Base-by-base conservation (phyloP, 2,888 invertebrate genomes). In the Aphidoletes aphidimyza region DNA sequence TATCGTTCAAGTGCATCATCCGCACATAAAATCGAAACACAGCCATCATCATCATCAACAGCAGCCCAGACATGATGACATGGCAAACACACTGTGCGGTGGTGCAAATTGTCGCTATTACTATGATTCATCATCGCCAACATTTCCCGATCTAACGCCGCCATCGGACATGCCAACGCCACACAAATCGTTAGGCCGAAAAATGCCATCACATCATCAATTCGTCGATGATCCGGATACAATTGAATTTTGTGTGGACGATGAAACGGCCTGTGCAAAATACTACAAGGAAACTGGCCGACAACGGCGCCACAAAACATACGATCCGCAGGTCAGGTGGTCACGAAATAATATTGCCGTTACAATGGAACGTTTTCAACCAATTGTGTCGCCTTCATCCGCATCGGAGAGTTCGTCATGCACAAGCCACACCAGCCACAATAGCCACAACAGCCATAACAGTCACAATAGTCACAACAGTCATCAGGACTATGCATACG, bases 401-500 rank as follows among this genome's bases (percentile, higher is more conserved):
- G 78, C 78, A 87, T 88, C 39, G 87, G 88, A 85, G 89, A 89
- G 47, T 88, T 87, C 85, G 87, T 88, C 86, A 86, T 86, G 81
- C 47, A 84, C 69, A 49, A 69, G 69, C 34, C 69, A 69, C 17
- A 69, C 69, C 3, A 69, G 69, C n/a, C 69, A 69, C 30, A 69
- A 69, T 30, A 69, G 69, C 30, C 69, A 69, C 54, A 54, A 17
- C 3, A 54, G 54, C 54, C 54, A 54, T 54, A 54, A 54, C 22
- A 54, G 54, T 11, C 54, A 54, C 17, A 69, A 54, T 54, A 54
- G 54, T 11, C 54, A 54, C 17, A 69, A 69, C 69, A 85, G 87
- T 86, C 90, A 90, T 84, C 90, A 90, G 85, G 95, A 95, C 88
- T 96, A 96, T 90, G 94, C 95, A 19, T 96, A 96, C 89, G 95